Base-by-base conservation (phyloP, 1,140 invertebrate species). In the Drosophila bocki region DNA sequence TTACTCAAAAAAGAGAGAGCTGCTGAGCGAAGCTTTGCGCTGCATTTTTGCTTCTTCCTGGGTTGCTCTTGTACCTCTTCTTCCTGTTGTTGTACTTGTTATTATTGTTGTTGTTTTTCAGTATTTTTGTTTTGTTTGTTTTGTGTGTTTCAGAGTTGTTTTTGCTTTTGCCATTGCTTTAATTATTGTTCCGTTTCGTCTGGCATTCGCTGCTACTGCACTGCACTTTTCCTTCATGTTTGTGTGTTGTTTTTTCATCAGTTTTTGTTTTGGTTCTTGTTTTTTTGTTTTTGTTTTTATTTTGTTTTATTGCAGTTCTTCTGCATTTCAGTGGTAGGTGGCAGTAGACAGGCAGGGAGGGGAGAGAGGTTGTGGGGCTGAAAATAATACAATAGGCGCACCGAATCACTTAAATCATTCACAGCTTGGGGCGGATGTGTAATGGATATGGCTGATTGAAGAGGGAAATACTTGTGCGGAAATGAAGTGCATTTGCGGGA, bases 101-200 rank as follows among this genome's bases (percentile, higher is more conserved):
- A n/a, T 47, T 78, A 51, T 62, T 80, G 65, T 58, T 76, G 44
- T 60, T 81, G 45, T 48, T 77, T 13, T 50, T 32, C 48, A 33
- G 26, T 37, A 70, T 59, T 79, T 63, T 60, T 63, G 58, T 68
- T 78, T 68, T 80, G 65, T 58, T 81, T 80, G 48, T 75, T 75
- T 75, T 74, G 71, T 75, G 53, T 64, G 51, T 54, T 54, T 58
- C 48, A 29, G 39, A 70, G 35, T 61, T 77, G 48, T 69, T 78
- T 57, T 75, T 83, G 60, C 45, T 87, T 69, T 88, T 78, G 76
- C 69, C 78, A 83, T 83, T 80, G 84, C 83, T 88, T 87, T 85
- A 88, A 88, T 88, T 88, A 88, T 88, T 90, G 85, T 88, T 88
- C 81, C 84, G 70, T 88, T 88, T 84, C 84, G 84, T 88, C 84